Base-by-base conservation (phyloP, 2,113 vertebrate species). In the Equus quagga region DNA sequence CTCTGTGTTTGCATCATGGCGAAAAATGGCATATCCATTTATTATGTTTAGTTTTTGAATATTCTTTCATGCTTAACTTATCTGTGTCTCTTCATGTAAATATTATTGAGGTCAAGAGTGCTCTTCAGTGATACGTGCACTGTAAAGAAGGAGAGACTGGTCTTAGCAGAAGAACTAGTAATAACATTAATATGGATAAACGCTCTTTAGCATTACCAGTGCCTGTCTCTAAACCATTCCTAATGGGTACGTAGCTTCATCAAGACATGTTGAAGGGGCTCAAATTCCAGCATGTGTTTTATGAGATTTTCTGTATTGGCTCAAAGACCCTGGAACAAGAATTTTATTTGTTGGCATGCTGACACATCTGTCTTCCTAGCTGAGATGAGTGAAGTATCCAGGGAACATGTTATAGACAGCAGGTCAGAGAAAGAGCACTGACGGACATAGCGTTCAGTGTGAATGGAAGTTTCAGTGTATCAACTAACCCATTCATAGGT, bases 11-110 rank as follows among this genome's bases (percentile, higher is more conserved):
- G 31, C 14, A 49, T 87, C 36, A 24, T 51, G 44, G 51, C 11
- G 15, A 64, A 78, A 78, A 56, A 41, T 54, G 14, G 11, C 46
- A 11, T 73, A 36, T 65, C 9, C 21, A 41, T 56, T 60, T 87
- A 60, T 72, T 73, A 67, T 89, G 31, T 73, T 75, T 89, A 33
- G 6, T 67, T 60, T 82, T 90, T 76, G 67, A 85, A 90, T 94
- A 36, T 65, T 80, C 28, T 60, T 81, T 76, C 33, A 26, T 81
- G 64, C 2, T 72, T 83, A 92, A n/a, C 31, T 80, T 65, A 24
- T 65, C 26, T 54, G 7, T 44, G 17, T 84, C 26, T 96, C 89
- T 82, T 85, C 26, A 69, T 36, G 76, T 80, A 73, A 72, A 65
- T 96, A 41, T 36, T 76, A 17, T 2, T 69, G 49, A 17, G 19